Evolutionary conservation across 1,140 invertebrate genomes (phyloP).

Genomic region (Drosophila nannoptera): DNA sequence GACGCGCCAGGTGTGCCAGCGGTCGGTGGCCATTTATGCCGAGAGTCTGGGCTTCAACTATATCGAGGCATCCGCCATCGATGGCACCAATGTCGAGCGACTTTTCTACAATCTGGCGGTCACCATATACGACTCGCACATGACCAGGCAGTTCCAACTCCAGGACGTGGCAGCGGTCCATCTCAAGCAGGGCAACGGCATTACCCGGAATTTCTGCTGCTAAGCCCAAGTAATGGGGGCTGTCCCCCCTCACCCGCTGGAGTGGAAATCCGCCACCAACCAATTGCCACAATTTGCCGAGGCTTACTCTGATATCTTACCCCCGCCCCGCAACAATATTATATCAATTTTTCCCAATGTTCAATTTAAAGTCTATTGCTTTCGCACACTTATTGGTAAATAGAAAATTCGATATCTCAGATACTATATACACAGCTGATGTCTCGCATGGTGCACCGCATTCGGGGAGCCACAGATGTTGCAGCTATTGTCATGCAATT

Average conservation of each 20-base stretch:
- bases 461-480: neutral
- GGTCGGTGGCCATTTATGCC: slow-evolving; percentile 18
- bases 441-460: neutral
- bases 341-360: no score
- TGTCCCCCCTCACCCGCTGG: neutral
- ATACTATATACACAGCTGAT: no score
- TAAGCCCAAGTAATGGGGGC: slow-evolving; percentile 7
- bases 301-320: no score
- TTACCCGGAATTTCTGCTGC: slow-evolving; percentile 18
- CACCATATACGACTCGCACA: slow-evolving; percentile 4
- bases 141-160: neutral
- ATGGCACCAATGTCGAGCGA: slow-evolving; percentile 33
- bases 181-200: no score
- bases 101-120: slow-evolving; percentile 24
- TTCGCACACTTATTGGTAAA: no score
- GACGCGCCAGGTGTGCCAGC: slow-evolving; percentile 25
- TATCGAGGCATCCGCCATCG: neutral
- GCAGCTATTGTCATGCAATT: no score
- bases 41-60: neutral
- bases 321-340: no score
- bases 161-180: neutral
- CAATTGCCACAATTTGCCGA: no score
- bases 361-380: no score
- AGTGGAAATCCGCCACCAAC: no score
- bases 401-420: no score